Evolutionary conservation across 2,797 vertebrate genomes (phyloP).

Genomic region (Galaxias olidus): DNA sequence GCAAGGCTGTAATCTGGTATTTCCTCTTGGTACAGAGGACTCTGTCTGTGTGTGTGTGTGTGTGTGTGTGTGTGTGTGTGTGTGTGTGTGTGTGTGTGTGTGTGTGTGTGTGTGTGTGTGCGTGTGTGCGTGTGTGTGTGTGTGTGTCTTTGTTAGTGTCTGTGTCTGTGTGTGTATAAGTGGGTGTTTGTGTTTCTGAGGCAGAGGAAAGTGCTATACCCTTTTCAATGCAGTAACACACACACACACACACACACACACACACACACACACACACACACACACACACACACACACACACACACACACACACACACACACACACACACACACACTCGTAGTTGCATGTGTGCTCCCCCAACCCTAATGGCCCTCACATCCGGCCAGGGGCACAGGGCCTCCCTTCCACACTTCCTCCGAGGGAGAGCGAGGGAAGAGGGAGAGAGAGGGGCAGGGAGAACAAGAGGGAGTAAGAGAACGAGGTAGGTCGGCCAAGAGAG

Average conservation of each 20-base stretch:
- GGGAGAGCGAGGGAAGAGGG: conserved; percentile 15
- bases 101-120: background rate
- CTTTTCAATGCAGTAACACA: conserved; percentile 26
- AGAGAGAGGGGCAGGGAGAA: background rate
- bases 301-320: background rate
- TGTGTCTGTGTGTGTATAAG: too few species aligned
- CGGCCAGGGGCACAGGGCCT: conserved; percentile 43
- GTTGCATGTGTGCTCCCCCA: background rate
- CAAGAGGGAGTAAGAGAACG: background rate
- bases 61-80: background rate
- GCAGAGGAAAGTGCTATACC: too few species aligned
- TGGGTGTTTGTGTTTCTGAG: too few species aligned
- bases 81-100: too few species aligned
- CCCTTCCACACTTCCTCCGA: conserved; percentile 3
- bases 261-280: conserved; percentile 17
- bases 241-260: conserved; percentile 25
- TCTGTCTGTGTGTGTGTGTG: conserved; percentile 1
- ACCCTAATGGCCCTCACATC: conserved; percentile 67
- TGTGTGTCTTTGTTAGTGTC: too few species aligned
- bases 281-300: conserved; percentile 10
- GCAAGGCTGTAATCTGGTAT: conserved; percentile 67
- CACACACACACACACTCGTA: background rate
- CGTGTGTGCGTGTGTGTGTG: too few species aligned
- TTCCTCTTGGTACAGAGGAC: conserved; percentile 65
- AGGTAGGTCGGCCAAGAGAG: background rate